Evolutionary conservation across 2,113 vertebrate genomes (phyloP), one percentile per base, ranked within the genome.

Genomic region (Sceloporus undulatus): DNA sequence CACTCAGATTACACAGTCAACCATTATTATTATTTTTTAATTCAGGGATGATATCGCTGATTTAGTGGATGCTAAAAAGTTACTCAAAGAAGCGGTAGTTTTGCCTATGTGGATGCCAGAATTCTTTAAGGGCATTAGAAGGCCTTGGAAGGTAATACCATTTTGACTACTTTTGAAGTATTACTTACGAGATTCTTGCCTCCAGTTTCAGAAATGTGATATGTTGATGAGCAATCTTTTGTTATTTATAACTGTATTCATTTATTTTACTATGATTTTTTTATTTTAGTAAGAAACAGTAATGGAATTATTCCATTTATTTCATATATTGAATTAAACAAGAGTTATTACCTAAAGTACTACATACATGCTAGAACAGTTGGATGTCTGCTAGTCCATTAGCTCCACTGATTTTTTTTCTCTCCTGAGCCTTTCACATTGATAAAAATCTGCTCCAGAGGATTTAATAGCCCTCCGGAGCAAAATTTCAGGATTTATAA

Each of bases 21-120:
- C 9, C 88, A 21, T 90, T 66, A 18, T 56, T 82, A 89, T 42
- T 92, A 82, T 7, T 23, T 29, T 90, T 92, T 88, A 84, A 85
- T 95, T 86, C 87, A 99, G 99, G 99, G 98, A 99, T 91, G 98
- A 99, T 93, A 99, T 99, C 77, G 99, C 99, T 92, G 98, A 99
- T 92, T 96, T 99, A 94, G 98, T 98, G 94, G 98, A 99, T 85
- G 98, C 99, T 54, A 99, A 99, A 94, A 99, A 98, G 91, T 97
- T 99, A 76, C 95, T 99, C 87, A 99, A 99, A 91, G 98, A 99
- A 96, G 99, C 98, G 0, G 98, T 99, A 19, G 98, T 99, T 78
- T 95, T 99, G 93, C 98, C 99, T 0, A 99, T 99, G 98, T 99
- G 98, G 99, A 99, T 99, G 98, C 99, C 99, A 1, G 98, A 98